Percentiles rank a stretch among this genome's conserved stretches.
Evolutionary conservation across 2,888 invertebrate genomes (phyloP).

Genomic region (Drosophila kuntzei): DNA sequence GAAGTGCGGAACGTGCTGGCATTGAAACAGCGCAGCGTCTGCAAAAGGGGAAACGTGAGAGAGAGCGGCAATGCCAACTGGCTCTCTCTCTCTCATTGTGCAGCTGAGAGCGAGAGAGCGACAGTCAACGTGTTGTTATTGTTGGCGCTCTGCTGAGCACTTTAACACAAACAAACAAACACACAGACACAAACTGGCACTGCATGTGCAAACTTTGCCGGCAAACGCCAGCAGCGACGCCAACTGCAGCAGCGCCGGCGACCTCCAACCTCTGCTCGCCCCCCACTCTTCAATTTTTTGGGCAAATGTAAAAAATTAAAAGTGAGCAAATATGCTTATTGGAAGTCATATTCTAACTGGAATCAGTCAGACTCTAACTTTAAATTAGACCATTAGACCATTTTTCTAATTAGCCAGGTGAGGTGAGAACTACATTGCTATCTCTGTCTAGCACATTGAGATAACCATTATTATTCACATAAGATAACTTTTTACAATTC

Average conservation of each 20-base stretch:
- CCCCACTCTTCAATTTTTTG: not conserved
- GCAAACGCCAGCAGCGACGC: constrained; percentile 47
- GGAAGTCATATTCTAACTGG: not conserved
- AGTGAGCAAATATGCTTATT: not conserved
- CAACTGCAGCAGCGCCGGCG: constrained; percentile 35
- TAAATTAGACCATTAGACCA: no score
- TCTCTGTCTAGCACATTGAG: not conserved
- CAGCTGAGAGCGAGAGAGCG: constrained; percentile 11
- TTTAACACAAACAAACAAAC: constrained; percentile 28
- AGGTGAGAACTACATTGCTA: no score
- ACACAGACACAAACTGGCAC: constrained; percentile 16
- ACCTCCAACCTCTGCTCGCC: constrained; percentile 27
- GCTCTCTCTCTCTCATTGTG: constrained; percentile 32
- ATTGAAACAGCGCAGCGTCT: constrained; percentile 70
- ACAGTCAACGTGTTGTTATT: constrained; percentile 44
- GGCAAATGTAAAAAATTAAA: not conserved
- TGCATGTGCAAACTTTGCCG: constrained; percentile 67
- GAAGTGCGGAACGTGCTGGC: constrained; percentile 57
- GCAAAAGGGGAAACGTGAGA: constrained; percentile 59
- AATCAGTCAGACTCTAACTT: not conserved
- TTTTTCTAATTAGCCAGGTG: no score
- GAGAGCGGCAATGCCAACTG: constrained; percentile 20
- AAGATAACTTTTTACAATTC: not conserved
- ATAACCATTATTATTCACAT: not conserved
- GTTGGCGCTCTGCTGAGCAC: constrained; percentile 29